Evolutionary conservation across 53 echinoderm and acorn worm genomes (phyloP).

Genomic region (Hippasteria phrygiana): DNA sequence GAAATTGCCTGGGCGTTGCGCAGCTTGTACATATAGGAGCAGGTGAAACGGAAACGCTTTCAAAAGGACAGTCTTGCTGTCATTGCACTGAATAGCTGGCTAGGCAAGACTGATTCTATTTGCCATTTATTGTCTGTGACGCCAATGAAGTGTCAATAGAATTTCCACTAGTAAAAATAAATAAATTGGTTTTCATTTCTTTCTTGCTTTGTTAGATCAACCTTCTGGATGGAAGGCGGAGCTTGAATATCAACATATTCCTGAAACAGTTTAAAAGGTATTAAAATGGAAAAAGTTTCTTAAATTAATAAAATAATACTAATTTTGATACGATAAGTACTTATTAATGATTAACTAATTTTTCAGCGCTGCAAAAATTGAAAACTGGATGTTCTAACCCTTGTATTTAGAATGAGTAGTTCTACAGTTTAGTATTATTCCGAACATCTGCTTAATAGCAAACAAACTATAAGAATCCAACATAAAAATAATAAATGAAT

Average conservation of each 20-base stretch:
- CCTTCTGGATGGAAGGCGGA: conserved; percentile 87
- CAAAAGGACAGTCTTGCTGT: neutral
- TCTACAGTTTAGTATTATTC: too few relatives aligned
- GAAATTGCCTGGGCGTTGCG: neutral
- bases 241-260: conserved; percentile 92
- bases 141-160: neutral
- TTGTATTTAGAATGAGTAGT: too few relatives aligned
- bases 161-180: neutral
- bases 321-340: too few relatives aligned
- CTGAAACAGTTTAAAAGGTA: conserved; percentile 92
- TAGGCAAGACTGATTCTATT: neutral
- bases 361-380: too few relatives aligned
- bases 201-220: conserved; percentile 72
- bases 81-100: neutral
- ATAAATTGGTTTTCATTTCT: neutral
- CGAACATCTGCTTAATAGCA: too few relatives aligned
- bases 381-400: too few relatives aligned
- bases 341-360: too few relatives aligned
- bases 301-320: too few relatives aligned
- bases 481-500: too few relatives aligned
- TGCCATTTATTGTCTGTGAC: neutral
- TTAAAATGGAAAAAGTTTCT: neutral
- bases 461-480: too few relatives aligned
- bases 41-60: neutral
- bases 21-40: neutral